Conservation (phyloP, 2,797 vertebrate genomes). For the Synaphobranchus kaupii region DNA sequence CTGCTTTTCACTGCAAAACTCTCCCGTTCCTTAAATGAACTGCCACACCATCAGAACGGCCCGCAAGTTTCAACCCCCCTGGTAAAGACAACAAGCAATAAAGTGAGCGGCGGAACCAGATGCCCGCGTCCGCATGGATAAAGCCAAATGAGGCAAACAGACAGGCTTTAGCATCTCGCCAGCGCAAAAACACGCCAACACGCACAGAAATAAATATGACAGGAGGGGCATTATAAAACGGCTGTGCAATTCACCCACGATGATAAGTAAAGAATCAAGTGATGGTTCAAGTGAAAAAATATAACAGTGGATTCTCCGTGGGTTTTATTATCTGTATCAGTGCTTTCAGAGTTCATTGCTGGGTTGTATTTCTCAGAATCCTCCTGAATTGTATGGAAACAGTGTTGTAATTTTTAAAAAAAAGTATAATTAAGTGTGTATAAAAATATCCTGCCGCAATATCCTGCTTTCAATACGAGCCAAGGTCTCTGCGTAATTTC, state of each 20-base stretch:
- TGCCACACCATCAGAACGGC: neutral
- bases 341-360: neutral
- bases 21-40: neutral
- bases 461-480: neutral
- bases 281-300: neutral
- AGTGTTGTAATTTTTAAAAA: neutral
- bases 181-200: slow-evolving; percentile 3
- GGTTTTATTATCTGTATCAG: neutral
- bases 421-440: neutral
- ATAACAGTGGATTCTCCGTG: neutral
- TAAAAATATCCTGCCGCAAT: neutral
- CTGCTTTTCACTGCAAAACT: neutral
- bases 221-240: slow-evolving; percentile 21
- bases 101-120: slow-evolving; percentile 27
- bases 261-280: neutral
- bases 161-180: neutral
- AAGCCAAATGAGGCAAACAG: slow-evolving; percentile 33
- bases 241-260: neutral
- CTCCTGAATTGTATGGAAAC: neutral
- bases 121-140: slow-evolving; percentile 37
- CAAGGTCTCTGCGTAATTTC: neutral
- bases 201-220: slow-evolving; percentile 14
- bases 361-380: neutral
- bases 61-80: slow-evolving; percentile 37
- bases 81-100: slow-evolving; percentile 18